These are phyloP conservation scores for Caenorhabditis briggsae DNA, from an alignment of 1,140 invertebrate genomes.

Conservation along the genomic window DNA sequence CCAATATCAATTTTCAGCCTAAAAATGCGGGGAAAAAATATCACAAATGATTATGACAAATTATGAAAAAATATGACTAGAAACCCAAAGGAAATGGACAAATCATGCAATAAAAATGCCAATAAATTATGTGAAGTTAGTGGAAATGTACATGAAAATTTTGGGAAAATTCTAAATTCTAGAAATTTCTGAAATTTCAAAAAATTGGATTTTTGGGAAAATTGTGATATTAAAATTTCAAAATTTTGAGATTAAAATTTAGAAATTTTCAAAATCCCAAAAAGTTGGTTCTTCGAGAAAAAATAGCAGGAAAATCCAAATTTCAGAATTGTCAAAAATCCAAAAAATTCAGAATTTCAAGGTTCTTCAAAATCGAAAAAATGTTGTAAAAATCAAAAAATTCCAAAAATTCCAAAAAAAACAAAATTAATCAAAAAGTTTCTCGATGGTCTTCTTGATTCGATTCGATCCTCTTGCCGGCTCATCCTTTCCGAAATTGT, in stretches of 20 bases:
- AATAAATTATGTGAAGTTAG: too few relatives aligned
- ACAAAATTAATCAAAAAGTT: constrained; percentile 69
- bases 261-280: too few relatives aligned
- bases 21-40: too few relatives aligned
- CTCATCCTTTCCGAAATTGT: constrained; percentile 65
- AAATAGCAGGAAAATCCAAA: too few relatives aligned
- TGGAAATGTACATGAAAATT: too few relatives aligned
- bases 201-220: too few relatives aligned
- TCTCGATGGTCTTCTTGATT: constrained; percentile 60
- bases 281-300: too few relatives aligned
- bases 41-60: not conserved
- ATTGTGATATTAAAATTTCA: too few relatives aligned
- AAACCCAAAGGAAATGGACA: not conserved
- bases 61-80: not conserved
- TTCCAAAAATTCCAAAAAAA: not conserved
- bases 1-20: too few relatives aligned
- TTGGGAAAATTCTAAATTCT: too few relatives aligned
- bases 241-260: too few relatives aligned
- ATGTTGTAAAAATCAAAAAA: not conserved
- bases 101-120: not conserved
- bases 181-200: too few relatives aligned
- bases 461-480: constrained; percentile 68
- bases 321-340: not conserved
- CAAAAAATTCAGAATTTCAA: not conserved
- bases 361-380: not conserved